A percentile compares a stretch with the other conserved stretches of the same genome.
Conservation (phyloP, 2,113 vertebrate genomes). For the Trogon surrucura region DNA sequence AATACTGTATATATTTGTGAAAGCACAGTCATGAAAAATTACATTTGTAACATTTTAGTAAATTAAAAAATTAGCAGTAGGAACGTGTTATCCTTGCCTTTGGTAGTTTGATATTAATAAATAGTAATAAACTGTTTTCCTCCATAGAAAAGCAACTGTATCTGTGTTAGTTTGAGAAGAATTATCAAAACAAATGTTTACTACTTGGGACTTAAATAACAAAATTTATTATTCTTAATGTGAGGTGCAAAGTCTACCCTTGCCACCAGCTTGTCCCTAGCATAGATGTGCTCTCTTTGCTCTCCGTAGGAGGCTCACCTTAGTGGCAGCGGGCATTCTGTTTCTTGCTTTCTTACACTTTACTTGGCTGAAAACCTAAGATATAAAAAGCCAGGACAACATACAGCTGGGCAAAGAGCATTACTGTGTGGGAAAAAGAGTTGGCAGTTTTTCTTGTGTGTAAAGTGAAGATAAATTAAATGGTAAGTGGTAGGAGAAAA, state of each 20-base stretch:
- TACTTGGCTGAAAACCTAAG: not conserved
- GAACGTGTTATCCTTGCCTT: not conserved
- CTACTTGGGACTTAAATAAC: not conserved
- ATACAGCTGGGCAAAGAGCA: not conserved
- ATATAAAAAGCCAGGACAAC: not conserved
- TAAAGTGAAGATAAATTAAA: not conserved
- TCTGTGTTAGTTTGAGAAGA: not conserved
- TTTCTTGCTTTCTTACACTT: not conserved
- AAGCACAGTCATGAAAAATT: not conserved
- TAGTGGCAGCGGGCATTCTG: not conserved
- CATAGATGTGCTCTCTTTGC: not conserved
- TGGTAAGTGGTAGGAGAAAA: not conserved
- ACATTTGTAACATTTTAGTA: not conserved
- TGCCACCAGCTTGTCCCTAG: not conserved
- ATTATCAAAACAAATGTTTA: not conserved
- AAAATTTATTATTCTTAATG: not conserved
- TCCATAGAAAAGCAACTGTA: not conserved
- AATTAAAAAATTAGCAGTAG: not conserved
- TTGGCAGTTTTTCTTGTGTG: not conserved
- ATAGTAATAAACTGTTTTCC: not conserved
- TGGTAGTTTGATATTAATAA: not conserved
- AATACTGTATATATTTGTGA: not conserved
- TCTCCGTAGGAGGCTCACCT: fast-evolving
- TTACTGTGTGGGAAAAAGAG: not conserved
- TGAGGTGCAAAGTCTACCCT: not conserved